Evolutionary conservation across 2,113 vertebrate species (phyloP), one percentile per base, ranked within the genome.

Genomic region (Colius striatus): DNA sequence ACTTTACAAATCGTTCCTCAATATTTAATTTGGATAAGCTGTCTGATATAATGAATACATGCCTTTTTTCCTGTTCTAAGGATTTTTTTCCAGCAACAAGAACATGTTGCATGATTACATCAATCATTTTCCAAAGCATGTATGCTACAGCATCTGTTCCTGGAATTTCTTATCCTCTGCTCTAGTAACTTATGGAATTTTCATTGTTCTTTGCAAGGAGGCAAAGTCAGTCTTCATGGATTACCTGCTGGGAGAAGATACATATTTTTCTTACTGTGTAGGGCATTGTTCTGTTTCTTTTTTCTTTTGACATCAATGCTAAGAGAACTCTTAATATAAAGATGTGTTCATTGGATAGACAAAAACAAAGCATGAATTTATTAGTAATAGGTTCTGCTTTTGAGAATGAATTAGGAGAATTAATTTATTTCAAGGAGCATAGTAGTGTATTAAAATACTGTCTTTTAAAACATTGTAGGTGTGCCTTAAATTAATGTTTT

Each of bases 81-180:
- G 36, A 47, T 76, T 86, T 83, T 82, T 67, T 74, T 27, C 27
- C 0, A 1, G 78, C 60, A 48, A 55, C 41, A 72, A 15, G 4
- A 50, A 21, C 66, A 73, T 47, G 45, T 87, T 82, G 38, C 21
- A 61, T 16, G 30, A 53, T 61, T 71, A 38, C 50, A 54, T 41
- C 54, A 43, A 58, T 80, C 0, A 23, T 22, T 79, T 94, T 94
- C 36, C 16, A 66, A 76, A 90, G 38, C 30, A 20, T 65, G n/a
- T 79, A 7, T 68, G 20, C 29, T 79, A 45, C 30, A 58, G 41
- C 41, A 62, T 88, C 63, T 86, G 41, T 86, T 83, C 22, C 36
- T 94, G 72, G 67, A 92, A 94, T 89, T 90, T 87, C 76, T 89
- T 90, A 34, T 43, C 18, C 32, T 84, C 60, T 89, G 53, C 72